Percentiles rank a stretch among this genome's conserved stretches.
Evolutionary conservation across 2,797 vertebrate genomes (phyloP).

Genomic region (Erethizon dorsatum): DNA sequence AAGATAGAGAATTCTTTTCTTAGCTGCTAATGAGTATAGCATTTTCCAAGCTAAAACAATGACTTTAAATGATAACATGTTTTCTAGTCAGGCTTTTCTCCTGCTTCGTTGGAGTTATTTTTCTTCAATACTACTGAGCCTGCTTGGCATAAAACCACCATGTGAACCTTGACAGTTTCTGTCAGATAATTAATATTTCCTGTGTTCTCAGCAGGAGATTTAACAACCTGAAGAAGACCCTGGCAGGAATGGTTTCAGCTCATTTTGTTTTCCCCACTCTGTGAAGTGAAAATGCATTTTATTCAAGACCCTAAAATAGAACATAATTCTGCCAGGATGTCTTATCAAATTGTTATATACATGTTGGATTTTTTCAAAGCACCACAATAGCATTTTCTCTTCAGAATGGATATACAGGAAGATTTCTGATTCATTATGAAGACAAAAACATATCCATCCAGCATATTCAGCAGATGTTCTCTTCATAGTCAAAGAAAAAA

Average conservation of each 20-base stretch:
- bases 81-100: conserved; percentile 35
- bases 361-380: background rate
- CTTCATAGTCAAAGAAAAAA: conserved; percentile 49
- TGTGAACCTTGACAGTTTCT: conserved; percentile 51
- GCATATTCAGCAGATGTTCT: conserved; percentile 46
- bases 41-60: background rate
- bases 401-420: conserved; percentile 40
- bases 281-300: background rate
- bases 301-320: conserved; percentile 31
- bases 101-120: conserved; percentile 62
- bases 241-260: background rate
- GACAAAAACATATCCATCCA: conserved; percentile 33
- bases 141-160: conserved; percentile 41
- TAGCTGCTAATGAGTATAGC: background rate
- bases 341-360: conserved; percentile 54
- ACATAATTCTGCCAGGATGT: background rate
- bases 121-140: conserved; percentile 33
- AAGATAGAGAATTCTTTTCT: background rate
- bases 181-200: conserved; percentile 71
- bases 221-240: conserved; percentile 51
- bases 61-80: background rate
- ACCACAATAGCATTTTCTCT: conserved; percentile 14
- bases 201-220: conserved; percentile 60
- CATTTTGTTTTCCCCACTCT: background rate
- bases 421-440: conserved; percentile 8